These are phyloP conservation scores for Temnothorax nylanderi DNA, from an alignment of 1,140 invertebrate species.

Conservation along the genomic window DNA sequence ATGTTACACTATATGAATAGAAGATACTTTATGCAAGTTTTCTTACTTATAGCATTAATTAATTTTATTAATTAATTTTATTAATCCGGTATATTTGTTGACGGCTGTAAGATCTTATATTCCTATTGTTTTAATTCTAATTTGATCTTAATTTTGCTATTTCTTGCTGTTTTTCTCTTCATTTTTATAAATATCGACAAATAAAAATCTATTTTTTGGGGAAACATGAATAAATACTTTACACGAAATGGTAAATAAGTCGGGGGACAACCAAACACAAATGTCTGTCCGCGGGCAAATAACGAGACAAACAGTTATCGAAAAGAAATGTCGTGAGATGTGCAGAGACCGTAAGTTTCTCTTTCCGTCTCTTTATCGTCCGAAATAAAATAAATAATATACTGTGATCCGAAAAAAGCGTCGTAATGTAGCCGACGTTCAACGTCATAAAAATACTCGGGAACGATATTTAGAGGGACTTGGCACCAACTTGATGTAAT, in stretches of 20 bases:
- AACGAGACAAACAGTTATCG: slow-evolving; percentile 8
- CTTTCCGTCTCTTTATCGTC: neutral
- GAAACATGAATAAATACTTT: neutral
- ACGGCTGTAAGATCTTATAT: neutral
- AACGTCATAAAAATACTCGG: slow-evolving; percentile 42
- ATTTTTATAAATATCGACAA: neutral
- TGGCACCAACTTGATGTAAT: slow-evolving; percentile 44
- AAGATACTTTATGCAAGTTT: neutral
- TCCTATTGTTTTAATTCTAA: neutral
- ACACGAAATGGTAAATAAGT: slow-evolving; percentile 14
- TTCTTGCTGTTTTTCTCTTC: neutral
- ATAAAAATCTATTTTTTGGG: slow-evolving; percentile 11
- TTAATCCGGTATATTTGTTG: neutral
- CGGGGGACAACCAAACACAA: neutral
- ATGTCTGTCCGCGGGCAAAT: slow-evolving; percentile 11
- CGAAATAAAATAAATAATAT: slow-evolving; percentile 59
- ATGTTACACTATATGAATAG: neutral
- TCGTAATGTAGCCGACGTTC: slow-evolving; percentile 29
- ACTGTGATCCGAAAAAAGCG: slow-evolving; percentile 24
- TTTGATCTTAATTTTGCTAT: neutral
- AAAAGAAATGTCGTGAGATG: neutral
- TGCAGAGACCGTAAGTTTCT: neutral
- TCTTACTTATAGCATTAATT: neutral
- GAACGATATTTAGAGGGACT: slow-evolving; percentile 52
- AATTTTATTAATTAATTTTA: neutral